Conservation (phyloP, 2,797 vertebrate species). For the Notamacropus eugenii region DNA sequence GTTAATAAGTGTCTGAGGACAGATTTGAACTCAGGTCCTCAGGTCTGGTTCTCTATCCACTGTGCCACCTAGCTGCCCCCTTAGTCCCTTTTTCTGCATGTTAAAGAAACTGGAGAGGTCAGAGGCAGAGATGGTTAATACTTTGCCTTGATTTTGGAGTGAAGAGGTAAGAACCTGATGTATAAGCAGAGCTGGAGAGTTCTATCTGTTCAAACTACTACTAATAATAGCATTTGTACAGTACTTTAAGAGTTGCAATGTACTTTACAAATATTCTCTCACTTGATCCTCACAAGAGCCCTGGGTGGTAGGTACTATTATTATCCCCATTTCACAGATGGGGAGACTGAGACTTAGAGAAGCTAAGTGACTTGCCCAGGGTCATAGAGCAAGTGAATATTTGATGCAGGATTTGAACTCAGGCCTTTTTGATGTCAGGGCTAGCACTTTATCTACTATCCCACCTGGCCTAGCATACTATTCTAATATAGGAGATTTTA, state of each 20-base stretch:
- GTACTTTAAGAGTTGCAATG: neutral
- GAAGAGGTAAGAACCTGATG: too few relatives aligned
- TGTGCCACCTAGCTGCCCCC: neutral
- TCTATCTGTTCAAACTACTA: neutral
- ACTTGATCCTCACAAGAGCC: neutral
- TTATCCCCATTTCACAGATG: neutral
- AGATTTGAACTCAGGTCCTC: neutral
- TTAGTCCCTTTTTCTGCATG: neutral
- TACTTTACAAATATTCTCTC: neutral
- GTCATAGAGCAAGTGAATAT: neutral
- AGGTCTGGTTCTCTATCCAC: neutral
- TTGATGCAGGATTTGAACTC: neutral
- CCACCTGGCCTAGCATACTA: neutral
- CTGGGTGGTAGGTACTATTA: neutral
- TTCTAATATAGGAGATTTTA: neutral
- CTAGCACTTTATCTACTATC: neutral
- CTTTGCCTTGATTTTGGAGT: neutral
- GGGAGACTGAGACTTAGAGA: neutral
- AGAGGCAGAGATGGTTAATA: neutral
- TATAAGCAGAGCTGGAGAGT: neutral
- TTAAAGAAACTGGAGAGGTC: neutral
- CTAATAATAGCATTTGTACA: neutral
- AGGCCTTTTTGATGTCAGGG: neutral
- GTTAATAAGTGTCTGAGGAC: neutral
- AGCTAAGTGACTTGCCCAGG: neutral